These are phyloP conservation scores for Tenthredo scrophulariae DNA, from an alignment of 2,888 invertebrate species.

Conservation along the genomic window DNA sequence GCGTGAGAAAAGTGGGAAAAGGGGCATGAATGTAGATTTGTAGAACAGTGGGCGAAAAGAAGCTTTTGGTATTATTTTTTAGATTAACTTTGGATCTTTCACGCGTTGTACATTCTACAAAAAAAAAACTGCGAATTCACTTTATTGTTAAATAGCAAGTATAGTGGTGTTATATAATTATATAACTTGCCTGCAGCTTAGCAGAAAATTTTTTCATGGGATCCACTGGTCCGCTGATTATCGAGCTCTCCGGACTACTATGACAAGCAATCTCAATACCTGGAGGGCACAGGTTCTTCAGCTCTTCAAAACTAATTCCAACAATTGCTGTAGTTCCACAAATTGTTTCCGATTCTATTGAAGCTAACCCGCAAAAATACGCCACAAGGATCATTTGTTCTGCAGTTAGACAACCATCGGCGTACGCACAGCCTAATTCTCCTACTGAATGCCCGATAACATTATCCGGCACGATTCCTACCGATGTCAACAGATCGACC, in stretches of 20 bases:
- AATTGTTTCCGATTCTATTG: slow-evolving; percentile 85
- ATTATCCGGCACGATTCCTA: slow-evolving; percentile 85
- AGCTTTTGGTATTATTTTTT: too few relatives aligned
- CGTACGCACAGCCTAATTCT: slow-evolving; percentile 95
- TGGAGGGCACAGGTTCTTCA: slow-evolving; percentile 85
- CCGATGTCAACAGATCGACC: slow-evolving; percentile 82
- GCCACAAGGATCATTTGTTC: slow-evolving; percentile 92
- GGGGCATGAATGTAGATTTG: too few relatives aligned
- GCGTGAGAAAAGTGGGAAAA: too few relatives aligned
- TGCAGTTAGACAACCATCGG: slow-evolving; percentile 91
- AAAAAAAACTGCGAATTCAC: too few relatives aligned
- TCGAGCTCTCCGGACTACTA: slow-evolving; percentile 91
- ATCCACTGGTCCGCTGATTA: slow-evolving; percentile 92
- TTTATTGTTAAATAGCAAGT: too few relatives aligned
- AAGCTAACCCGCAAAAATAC: slow-evolving; percentile 90
- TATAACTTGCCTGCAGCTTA: slow-evolving; percentile 77
- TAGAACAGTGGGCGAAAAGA: too few relatives aligned
- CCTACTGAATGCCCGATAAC: slow-evolving; percentile 88
- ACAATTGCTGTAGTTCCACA: slow-evolving; percentile 94
- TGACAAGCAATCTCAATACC: slow-evolving; percentile 93
- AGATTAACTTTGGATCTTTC: too few relatives aligned
- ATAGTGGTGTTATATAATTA: too few relatives aligned
- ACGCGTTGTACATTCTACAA: too few relatives aligned
- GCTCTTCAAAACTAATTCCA: slow-evolving; percentile 83
- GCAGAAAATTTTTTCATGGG: slow-evolving; percentile 84